Evolutionary conservation across 2,888 invertebrate species (phyloP), one percentile per base, ranked within the genome.

Genomic region (Deladenus siricidicola): DNA sequence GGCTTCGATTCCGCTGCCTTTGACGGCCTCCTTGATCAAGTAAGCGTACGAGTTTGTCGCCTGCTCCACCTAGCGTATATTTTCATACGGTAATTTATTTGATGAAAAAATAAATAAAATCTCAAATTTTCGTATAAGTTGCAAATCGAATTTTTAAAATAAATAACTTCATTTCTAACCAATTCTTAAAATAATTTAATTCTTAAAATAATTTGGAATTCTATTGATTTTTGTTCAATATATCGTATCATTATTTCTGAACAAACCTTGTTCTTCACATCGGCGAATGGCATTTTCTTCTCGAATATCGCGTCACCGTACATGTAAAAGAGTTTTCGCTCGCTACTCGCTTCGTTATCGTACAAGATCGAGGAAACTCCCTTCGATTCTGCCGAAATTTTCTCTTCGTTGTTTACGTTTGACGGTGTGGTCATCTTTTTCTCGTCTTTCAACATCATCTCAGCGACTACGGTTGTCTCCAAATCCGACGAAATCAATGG

Each of bases 1-100:
- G 14, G 64, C 63, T 54, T 67, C 42, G 14, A 59, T 58, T 28
- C 56, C 44, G 48, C 62, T 51, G 34, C 52, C 52, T 34, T 52
- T 43, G 39, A 34, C 39, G 39, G 39, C 39, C 29, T 56, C 45
- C 23, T 21, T 34, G 14, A 34, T 34, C 8, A 34, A 14, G 6
- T 6, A 6, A 14, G 6, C 14, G 39, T 34, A 34, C 14, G 39
- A 10, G 14, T 14, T 6, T 10, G 39, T 34, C 39, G 39, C 39
- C 39, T 34, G 39, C 14, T 34, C 39, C 39, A 34, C 39, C 39
- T 34, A 14, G 8, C 6, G n/a, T n/a, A n/a, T n/a, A n/a, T n/a
- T n/a, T n/a, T n/a, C n/a, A 10, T 34, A 34, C 39, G 14, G 39
- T 34, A 34, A 34, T 34, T 10, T 34, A 34, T 34, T 10, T 10